These are phyloP conservation scores for Proctacanthus coquilletti DNA, from an alignment of 1,140 invertebrate genomes.

Conservation along the genomic window DNA sequence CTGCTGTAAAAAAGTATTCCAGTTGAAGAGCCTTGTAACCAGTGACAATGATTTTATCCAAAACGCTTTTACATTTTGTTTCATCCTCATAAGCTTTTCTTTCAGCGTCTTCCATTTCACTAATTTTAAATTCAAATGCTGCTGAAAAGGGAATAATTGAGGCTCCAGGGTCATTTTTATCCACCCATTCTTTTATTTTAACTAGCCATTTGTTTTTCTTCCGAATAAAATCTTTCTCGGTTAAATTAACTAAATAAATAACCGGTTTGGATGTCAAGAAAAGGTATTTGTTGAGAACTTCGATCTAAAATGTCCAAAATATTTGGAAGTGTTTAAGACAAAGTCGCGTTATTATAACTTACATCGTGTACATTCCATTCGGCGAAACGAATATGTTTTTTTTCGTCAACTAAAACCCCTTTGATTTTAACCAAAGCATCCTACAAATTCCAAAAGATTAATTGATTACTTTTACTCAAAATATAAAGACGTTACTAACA, in stretches of 20 bases:
- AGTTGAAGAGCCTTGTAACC: conserved; percentile 93
- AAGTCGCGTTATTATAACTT: conserved; percentile 27
- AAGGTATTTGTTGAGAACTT: conserved; percentile 89
- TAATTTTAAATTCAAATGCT: conserved; percentile 69
- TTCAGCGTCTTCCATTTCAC: conserved; percentile 68
- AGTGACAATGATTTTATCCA: conserved; percentile 95
- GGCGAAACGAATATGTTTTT: conserved; percentile 82
- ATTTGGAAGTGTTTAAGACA: conserved; percentile 7
- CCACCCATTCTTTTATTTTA: conserved; percentile 99
- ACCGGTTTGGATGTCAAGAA: conserved; percentile 98
- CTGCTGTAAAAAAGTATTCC: conserved; percentile 95
- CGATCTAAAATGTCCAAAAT: conserved; percentile 80
- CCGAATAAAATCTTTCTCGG: conserved; percentile 95
- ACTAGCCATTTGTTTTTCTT: conserved; percentile 99
- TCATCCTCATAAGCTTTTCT: conserved; percentile 37
- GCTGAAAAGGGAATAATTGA: conserved; percentile 92
- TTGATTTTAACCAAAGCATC: conserved; percentile 81
- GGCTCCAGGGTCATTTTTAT: conserved; percentile 90
- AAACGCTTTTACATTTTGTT: conserved; percentile 43
- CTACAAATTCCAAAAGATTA: conserved; percentile 35
- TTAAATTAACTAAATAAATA: conserved; percentile 94
- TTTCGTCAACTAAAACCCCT: conserved; percentile 68
- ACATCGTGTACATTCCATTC: conserved; percentile 91
- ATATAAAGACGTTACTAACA: conserved; percentile 40
- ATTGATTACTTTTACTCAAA: background rate